Evolutionary conservation across 2,797 vertebrate genomes (phyloP).

Genomic region (Hippocampus kuda): DNA sequence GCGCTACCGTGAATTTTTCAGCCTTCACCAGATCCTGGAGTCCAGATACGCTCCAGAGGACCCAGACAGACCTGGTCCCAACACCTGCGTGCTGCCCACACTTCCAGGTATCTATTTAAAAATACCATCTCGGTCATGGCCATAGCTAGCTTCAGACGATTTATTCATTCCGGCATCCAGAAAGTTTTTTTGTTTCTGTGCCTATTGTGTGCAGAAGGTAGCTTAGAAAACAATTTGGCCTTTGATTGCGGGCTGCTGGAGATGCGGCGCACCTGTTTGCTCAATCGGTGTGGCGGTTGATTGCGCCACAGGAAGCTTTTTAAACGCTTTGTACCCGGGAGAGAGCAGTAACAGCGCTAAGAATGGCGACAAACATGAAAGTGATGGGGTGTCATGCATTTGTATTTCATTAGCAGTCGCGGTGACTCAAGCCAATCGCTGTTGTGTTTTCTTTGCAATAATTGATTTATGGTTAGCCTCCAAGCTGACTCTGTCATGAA

Average conservation of each 20-base stretch:
- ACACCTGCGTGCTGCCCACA: constrained; percentile 68
- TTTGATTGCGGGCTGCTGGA: constrained; percentile 6
- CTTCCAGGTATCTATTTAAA: constrained; percentile 72
- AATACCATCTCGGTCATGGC: neutral
- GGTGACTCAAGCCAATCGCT: neutral
- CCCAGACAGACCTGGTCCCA: constrained; percentile 42
- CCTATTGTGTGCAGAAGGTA: neutral
- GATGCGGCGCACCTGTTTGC: neutral
- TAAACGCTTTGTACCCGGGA: neutral
- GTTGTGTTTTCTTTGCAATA: neutral
- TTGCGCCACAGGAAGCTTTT: neutral
- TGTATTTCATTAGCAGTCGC: neutral
- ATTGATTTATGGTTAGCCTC: neutral
- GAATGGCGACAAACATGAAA: neutral
- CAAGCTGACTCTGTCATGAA: neutral
- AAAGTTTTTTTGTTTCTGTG: neutral
- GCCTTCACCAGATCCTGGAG: constrained; percentile 77
- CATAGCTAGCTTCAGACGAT: neutral
- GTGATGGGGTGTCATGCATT: neutral
- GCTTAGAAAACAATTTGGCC: neutral
- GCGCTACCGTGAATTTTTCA: constrained; percentile 80
- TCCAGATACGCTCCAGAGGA: constrained; percentile 70
- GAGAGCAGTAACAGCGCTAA: neutral
- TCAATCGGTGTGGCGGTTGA: neutral
- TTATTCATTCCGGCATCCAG: neutral